These are phyloP conservation scores for Phyllostomus discolor DNA, from an alignment of 2,113 vertebrate genomes.

Conservation along the genomic window DNA sequence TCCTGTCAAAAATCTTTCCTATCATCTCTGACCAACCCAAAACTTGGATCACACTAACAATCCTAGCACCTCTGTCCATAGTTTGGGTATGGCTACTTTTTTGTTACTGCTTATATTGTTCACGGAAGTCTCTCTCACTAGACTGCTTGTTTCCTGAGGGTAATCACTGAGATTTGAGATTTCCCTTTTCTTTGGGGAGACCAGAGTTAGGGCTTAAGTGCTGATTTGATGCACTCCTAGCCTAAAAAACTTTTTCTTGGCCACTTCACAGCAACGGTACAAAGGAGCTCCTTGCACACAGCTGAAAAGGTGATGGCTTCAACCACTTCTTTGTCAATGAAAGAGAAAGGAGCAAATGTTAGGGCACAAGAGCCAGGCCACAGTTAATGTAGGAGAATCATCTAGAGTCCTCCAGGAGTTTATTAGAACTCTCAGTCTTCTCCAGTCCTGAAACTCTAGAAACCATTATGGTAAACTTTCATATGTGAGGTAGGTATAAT, in stretches of 20 bases:
- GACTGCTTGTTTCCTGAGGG: background rate
- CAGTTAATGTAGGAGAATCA: background rate
- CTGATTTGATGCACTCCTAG: background rate
- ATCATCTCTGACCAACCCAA: background rate
- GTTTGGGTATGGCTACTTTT: background rate
- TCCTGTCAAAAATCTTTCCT: slow-evolving; percentile 20
- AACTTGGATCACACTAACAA: slow-evolving; percentile 1
- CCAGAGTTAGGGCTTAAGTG: background rate
- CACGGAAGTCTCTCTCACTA: background rate
- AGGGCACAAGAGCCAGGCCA: background rate
- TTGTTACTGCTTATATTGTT: background rate
- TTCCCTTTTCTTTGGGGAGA: slow-evolving; percentile 25
- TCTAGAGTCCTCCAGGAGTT: background rate
- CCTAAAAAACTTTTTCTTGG: slow-evolving; percentile 23
- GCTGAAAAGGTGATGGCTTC: background rate
- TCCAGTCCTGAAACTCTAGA: slow-evolving; percentile 15
- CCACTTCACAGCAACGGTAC: background rate
- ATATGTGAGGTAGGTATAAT: background rate
- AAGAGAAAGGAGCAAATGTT: background rate
- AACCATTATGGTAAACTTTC: background rate
- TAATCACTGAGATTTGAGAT: background rate
- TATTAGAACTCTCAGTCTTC: background rate
- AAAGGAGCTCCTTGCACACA: background rate
- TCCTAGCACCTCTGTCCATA: background rate
- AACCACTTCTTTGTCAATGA: background rate